Evolutionary conservation across 2,113 vertebrate genomes (phyloP), one percentile per base, ranked within the genome.

Genomic region (Aspidoscelis tigris): DNA sequence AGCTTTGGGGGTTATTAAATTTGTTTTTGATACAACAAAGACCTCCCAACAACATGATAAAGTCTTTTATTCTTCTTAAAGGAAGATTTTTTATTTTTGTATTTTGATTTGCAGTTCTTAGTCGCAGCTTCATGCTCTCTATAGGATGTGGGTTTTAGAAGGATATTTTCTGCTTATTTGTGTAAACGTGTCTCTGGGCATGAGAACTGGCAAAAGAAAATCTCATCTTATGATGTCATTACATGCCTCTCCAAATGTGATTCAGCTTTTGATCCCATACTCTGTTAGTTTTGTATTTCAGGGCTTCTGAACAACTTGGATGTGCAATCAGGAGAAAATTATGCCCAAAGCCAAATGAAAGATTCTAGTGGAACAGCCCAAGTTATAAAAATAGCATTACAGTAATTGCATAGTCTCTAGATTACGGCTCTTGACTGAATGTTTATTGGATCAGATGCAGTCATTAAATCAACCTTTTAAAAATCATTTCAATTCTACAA

Each of bases 401-500:
- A 16, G 14, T 61, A 86, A 82, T 82, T 86, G 76, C 75, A 78
- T 16, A 73, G 80, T 73, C 41, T 24, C 79, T 72, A 78, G 76
- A 78, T 86, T 82, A 82, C 44, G 82, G 80, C 33, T 78, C 68
- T 78, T 80, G 11, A 53, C 58, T 43, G 78, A 66, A 58, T 33
- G 44, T 86, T 82, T 82, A 81, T 22, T 41, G 80, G 74, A 78
- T 78, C 53, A 77, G 58, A 86, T 71, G 55, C 74, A 86, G 61
- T 44, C n/a, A 78, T 78, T 82, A 66, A 71, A 78, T 71, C 43
- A 78, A 78, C 68, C 66, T 73, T 68, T 26, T 33, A 78, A 75
- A 53, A 72, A 72, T 77, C 73, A 41, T 80, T 8, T 18, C 41
- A 10, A 24, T 44, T 18, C 21, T 39, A 72, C 74, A 65, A 8